Conservation (phyloP, 2,888 invertebrate species). For the Lucinisca nassula region DNA sequence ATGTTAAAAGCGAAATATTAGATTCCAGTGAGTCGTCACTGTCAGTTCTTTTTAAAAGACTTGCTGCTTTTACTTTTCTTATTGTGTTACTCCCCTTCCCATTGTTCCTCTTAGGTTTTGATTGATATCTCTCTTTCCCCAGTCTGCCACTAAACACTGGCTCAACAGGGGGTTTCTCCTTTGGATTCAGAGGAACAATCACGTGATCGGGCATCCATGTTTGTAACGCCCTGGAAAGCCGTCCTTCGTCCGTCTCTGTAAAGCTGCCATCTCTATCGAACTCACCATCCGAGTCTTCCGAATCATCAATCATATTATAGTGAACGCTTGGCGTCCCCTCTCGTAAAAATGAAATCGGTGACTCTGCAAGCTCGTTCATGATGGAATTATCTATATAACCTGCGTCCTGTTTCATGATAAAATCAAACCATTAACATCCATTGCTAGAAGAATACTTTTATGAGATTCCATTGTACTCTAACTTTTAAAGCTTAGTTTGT, state of each 20-base stretch:
- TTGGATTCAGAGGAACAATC: conserved; percentile 69
- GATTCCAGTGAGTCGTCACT: conserved; percentile 80
- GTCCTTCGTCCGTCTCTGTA: conserved; percentile 72
- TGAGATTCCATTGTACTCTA: not conserved
- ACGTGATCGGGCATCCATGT: conserved; percentile 79
- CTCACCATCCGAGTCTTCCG: conserved; percentile 49
- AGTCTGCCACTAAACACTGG: conserved; percentile 79
- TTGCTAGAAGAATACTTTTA: not conserved
- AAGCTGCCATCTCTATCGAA: conserved; percentile 24
- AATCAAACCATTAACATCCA: not conserved
- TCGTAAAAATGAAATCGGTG: conserved; percentile 45
- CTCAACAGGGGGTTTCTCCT: conserved; percentile 67
- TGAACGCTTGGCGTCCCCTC: conserved; percentile 53
- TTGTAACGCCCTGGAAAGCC: conserved; percentile 75
- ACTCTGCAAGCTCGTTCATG: conserved; percentile 39
- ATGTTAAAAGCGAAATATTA: conserved; percentile 75
- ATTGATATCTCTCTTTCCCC: conserved; percentile 53
- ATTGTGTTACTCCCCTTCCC: not conserved
- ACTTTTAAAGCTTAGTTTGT: not conserved
- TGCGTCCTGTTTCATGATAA: not conserved
- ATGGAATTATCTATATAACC: not conserved
- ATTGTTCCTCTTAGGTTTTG: conserved; percentile 3
- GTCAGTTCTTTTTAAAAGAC: conserved; percentile 56
- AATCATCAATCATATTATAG: conserved; percentile 39
- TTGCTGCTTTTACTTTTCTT: not conserved